Percentiles rank a stretch among this genome's conserved stretches.
Conservation (phyloP, 2,797 vertebrate species). For the Notolepis coatsorum region DNA sequence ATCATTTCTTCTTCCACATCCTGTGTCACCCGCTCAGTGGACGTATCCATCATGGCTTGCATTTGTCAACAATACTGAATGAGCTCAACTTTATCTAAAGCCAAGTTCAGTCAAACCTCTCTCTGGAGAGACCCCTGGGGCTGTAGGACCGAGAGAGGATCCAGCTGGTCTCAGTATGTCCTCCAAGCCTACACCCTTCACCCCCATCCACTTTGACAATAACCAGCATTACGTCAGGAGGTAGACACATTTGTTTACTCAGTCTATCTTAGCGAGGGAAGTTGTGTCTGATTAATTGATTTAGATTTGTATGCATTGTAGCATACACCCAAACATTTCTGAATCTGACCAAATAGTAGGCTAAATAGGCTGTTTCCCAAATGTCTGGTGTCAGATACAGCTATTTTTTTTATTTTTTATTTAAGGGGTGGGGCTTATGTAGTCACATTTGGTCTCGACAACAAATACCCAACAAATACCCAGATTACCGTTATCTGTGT, state of each 20-base stretch:
- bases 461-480: no score
- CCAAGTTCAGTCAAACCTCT: constrained; percentile 9
- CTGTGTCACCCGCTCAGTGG: not conserved
- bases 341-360: no score
- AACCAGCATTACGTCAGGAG: not conserved
- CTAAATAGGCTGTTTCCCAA: no score
- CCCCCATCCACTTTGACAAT: not conserved
- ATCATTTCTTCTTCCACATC: constrained; percentile 10
- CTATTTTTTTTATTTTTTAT: no score
- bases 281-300: no score
- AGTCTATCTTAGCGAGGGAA: no score
- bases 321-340: no score
- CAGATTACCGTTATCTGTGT: no score
- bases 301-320: no score
- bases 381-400: no score
- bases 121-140: not conserved
- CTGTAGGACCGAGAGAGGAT: constrained; percentile 3
- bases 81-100: constrained; percentile 19
- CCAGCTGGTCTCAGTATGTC: constrained; percentile 5
- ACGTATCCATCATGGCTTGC: not conserved
- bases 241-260: not conserved
- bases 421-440: no score
- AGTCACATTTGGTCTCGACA: no score
- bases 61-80: not conserved
- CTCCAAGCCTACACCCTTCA: not conserved